A percentile compares a stretch with the other conserved stretches of the same genome.
phyloP scores from a whole-genome alignment of 35 echinoderm and acorn worm genomes.

The Ophioderma brevispina region DNA sequence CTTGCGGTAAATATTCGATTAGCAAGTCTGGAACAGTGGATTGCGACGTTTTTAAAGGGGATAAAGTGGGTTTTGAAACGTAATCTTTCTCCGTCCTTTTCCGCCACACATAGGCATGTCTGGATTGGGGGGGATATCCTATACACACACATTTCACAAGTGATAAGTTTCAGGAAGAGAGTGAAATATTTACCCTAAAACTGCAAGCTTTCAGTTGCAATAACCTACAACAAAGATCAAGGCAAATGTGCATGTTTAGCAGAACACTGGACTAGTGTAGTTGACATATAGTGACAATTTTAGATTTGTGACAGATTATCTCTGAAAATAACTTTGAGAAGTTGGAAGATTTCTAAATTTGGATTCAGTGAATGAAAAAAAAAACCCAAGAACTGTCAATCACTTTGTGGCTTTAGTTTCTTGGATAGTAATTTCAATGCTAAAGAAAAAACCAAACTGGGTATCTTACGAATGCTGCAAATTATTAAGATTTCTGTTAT shows the following conservation, averaged over 20 bases:
- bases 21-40: too few species aligned
- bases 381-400: too few species aligned
- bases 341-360: neutral
- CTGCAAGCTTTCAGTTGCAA: neutral
- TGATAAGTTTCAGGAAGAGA: slow-evolving; percentile 1
- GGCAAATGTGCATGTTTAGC: neutral
- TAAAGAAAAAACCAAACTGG: too few species aligned
- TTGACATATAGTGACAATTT: neutral
- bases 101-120: neutral
- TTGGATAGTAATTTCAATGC: too few species aligned
- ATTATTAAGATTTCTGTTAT: too few species aligned
- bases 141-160: neutral
- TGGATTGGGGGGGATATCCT: neutral
- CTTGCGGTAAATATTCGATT: neutral
- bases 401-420: too few species aligned
- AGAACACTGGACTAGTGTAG: neutral
- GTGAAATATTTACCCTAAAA: neutral
- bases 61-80: neutral
- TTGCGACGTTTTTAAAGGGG: too few species aligned
- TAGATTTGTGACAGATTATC: neutral
- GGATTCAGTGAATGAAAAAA: neutral
- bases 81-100: neutral
- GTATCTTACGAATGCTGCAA: too few species aligned
- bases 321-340: neutral
- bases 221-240: neutral